Evolutionary conservation across 2,888 invertebrate genomes (phyloP), one percentile per base, ranked within the genome.

Genomic region (Holacanthella duospinosa): DNA sequence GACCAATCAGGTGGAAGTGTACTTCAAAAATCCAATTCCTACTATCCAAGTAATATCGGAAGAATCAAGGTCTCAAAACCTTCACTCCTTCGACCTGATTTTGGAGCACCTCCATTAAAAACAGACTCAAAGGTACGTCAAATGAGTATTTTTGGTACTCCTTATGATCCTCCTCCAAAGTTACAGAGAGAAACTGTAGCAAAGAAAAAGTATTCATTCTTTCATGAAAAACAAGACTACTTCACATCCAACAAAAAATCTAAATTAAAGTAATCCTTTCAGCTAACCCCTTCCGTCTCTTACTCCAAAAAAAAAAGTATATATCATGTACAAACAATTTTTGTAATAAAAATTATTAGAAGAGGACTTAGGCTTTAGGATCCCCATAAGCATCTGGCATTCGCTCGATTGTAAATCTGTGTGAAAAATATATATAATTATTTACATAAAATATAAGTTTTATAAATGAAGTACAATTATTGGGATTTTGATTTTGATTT

Each of bases 351-450:
- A 36, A 36, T 12, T 6, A 36, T 12, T 16, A 36, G 36, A 36
- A n/a, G 57, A 28, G 27, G 26, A 29, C 25, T 73, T 71, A 76
- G 58, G 75, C 78, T 77, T 85, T 88, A 0, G 92, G 92, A 58
- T 94, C 93, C 43, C 96, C 97, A 80, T 93, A 97, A 2, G 96
- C 97, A 81, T 99, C 97, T 1, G 97, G 96, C 95, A 99, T 95
- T 76, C 96, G 84, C 77, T 99, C 99, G 75, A 99, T 95, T 0
- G 94, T 89, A 76, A 89, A 97, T 68, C 82, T 81, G 75, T 57
- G 74, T 74, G 70, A 61, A 64, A 56, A 61, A 43, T 12, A 19
- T 48, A 6, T 6, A 57, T 36, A 19, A 28, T 28, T 25, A 25
- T 61, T 58, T 48, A 16, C 29, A 43, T n/a, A n/a, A n/a, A 27